Base-by-base conservation (phyloP, 2,113 vertebrate species). In the Bos indicus region DNA sequence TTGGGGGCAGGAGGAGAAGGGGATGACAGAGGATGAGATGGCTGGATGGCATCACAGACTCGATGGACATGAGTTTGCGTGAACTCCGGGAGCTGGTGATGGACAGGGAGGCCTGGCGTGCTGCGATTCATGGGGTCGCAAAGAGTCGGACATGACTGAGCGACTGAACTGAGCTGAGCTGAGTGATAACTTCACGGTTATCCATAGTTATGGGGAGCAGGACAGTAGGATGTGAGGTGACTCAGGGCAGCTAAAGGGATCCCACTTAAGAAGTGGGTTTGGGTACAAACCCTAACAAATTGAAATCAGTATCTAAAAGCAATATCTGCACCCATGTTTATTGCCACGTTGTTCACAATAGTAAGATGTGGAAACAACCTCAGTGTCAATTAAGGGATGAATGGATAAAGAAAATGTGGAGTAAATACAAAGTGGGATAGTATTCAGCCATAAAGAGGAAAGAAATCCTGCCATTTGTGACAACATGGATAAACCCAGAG, bases 121-220 rank as follows among this genome's bases (percentile, higher is more conserved):
- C 64, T 71, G 64, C 2, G 4, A 36, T 21, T 21, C 8, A 36
- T 36, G n/a, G 62, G 62, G 30, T 11, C 1, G 0, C 64, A 21
- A 36, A 71, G 64, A 71, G 17, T 36, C 0, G 4, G 64, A 71
- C 64, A 71, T 0, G 4, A 71, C 17, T 36, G 33, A 71, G 4
- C 1, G 64, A 71, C n/a, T 71, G n/a, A 9, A 67, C 17, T 17
- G 17, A 16, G 19, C 33, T 67, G 64, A 71, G 3, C 33, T 64
- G 33, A 64, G 1, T 54, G 57, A 11, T 62, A 83, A 10, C 46
- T 89, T 71, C 57, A 59, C 1, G 40, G 9, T 40, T 78, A 86
- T n/a, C 57, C 48, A 23, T 57, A 87, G 36, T 56, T 87, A 43
- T 43, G 23, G 21, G 40, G 5, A 82, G 4, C 1, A 46, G 46